Conservation (phyloP, 2,113 vertebrate species). For the Rhadina sibilatrix region DNA sequence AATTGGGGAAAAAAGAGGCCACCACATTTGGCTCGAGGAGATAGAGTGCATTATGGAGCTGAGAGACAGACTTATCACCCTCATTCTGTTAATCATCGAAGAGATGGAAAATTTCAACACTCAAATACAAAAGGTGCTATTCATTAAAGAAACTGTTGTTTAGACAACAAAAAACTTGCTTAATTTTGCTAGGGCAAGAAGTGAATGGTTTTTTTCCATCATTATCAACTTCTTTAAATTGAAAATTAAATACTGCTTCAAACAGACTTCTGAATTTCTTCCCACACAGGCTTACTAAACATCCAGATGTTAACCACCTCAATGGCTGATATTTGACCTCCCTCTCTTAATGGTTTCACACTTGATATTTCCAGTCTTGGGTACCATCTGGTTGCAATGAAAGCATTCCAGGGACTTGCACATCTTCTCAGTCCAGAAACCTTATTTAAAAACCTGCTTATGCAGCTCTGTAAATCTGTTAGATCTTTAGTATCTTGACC, state of each 20-base stretch:
- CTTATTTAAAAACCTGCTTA: not conserved
- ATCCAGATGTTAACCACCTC: constrained; percentile 5
- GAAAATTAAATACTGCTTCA: not conserved
- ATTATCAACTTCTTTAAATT: not conserved
- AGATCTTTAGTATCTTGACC: not conserved
- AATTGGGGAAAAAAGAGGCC: not conserved
- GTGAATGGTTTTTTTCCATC: not conserved
- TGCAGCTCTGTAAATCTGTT: not conserved
- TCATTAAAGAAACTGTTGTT: not conserved
- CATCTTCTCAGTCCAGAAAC: not conserved
- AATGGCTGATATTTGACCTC: constrained; percentile 2
- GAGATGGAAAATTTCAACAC: not conserved
- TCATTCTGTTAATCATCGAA: not conserved
- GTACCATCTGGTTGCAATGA: constrained; percentile 35
- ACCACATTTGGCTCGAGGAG: not conserved
- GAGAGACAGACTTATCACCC: not conserved
- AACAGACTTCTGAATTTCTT: not conserved
- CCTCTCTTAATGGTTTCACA: not conserved
- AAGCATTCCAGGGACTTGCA: not conserved
- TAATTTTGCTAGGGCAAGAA: not conserved
- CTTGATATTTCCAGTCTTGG: not conserved
- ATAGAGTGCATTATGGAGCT: not conserved
- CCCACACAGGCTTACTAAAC: not conserved
- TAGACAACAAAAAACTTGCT: not conserved
- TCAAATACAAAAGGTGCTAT: not conserved